Base-by-base conservation (phyloP, 2,113 vertebrate genomes). In the Synchiropus splendidus region DNA sequence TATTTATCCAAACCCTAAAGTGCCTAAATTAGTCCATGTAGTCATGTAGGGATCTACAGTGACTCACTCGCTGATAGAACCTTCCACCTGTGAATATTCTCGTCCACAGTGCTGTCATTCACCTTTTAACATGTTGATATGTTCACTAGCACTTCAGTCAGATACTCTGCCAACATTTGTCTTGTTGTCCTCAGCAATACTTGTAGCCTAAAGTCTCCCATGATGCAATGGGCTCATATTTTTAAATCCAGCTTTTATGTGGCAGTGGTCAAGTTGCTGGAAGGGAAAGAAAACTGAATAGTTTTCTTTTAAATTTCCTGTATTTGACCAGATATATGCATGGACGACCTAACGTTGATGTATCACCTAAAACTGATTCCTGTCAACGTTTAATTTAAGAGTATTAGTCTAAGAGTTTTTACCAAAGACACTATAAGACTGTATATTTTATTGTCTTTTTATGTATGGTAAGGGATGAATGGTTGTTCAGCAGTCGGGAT, bases 371-470 rank as follows among this genome's bases (percentile, higher is more conserved):
- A 27, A 5, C 21, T 27, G 21, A 27, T 27, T 27, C 21, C 21
- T 27, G 21, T 27, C 21, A 27, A 27, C 21, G 8, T 8, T 27
- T 27, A 27, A 27, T 27, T 27, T 27, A 27, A 50, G 58, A n/a
- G 35, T 36, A 13, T 70, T 56, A 34, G n/a, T n/a, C 44, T 57
- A 44, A 61, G 13, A 16, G 51, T 74, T 75, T 72, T 60, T 75
- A 79, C 79, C 72, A 77, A 81, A 81, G 74, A 77, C 76, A 68
- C 74, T 75, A 74, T 74, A 58, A 56, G 39, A 57, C 32, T 73
- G 73, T 74, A 76, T 63, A 67, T 64, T 69, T 70, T 68, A n/a
- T 50, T 67, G 27, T 61, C n/a, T 43, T 64, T 72, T 58, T 74
- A 64, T 35, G n/a, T 35, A 27, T 27, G 8, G 68, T 59, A 72